These are phyloP conservation scores for Lamprologus sp. DNA, from an alignment of 2,113 vertebrate species.

Conservation along the genomic window DNA sequence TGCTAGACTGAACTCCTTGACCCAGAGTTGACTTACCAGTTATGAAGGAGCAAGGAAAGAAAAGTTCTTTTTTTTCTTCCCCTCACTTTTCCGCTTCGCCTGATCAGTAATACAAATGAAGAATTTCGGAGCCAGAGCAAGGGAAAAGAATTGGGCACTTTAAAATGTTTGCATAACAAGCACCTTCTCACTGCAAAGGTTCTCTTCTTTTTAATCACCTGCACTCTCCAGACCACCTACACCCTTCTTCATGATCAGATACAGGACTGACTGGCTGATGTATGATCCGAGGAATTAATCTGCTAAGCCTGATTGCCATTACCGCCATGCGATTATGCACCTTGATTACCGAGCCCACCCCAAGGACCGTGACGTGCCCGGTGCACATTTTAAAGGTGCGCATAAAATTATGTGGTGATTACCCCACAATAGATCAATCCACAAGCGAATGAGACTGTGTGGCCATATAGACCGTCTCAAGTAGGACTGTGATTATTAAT, in stretches of 20 bases:
- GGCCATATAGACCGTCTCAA: slow-evolving; percentile 72
- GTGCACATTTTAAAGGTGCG: slow-evolving; percentile 68
- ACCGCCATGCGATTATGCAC: slow-evolving; percentile 73
- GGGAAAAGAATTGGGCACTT: slow-evolving; percentile 67
- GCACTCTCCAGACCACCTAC: slow-evolving; percentile 79
- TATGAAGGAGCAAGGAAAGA: slow-evolving; percentile 31
- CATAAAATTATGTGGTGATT: slow-evolving; percentile 77
- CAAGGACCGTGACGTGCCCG: slow-evolving; percentile 63
- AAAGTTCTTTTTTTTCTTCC: slow-evolving; percentile 11
- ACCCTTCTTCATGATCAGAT: slow-evolving; percentile 75
- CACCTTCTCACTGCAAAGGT: slow-evolving; percentile 56
- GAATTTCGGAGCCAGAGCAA: slow-evolving; percentile 59
- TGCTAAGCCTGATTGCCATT: slow-evolving; percentile 74
- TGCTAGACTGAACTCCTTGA: slow-evolving; percentile 57
- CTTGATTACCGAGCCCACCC: slow-evolving; percentile 76
- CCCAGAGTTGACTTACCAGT: slow-evolving; percentile 54
- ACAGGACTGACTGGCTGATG: slow-evolving; percentile 55
- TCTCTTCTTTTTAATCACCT: slow-evolving; percentile 76
- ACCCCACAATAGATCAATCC: slow-evolving; percentile 70
- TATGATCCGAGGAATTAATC: slow-evolving; percentile 73
- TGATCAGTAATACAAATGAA: slow-evolving; percentile 64
- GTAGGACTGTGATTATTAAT: slow-evolving; percentile 77
- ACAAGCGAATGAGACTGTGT: slow-evolving; percentile 51
- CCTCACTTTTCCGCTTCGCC: slow-evolving; percentile 16
- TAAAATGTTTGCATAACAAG: slow-evolving; percentile 75